Conservation (phyloP, 2,888 invertebrate species). For the Caenorhabditis sulstoni region DNA sequence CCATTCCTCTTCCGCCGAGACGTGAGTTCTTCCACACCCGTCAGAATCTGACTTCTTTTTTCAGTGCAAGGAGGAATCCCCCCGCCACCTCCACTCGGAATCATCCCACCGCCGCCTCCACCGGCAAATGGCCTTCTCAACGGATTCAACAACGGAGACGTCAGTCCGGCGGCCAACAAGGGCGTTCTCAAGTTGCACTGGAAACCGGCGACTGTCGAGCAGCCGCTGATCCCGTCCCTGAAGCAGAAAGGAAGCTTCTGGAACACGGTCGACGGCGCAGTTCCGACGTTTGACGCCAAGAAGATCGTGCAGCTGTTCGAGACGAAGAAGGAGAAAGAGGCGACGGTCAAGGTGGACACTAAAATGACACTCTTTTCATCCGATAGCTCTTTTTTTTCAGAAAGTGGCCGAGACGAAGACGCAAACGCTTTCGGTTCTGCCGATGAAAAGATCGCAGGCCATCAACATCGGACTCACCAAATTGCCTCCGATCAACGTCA, state of each 20-base stretch:
- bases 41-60: conserved; percentile 2
- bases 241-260: conserved; percentile 85
- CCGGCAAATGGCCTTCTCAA: conserved; percentile 79
- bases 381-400: conserved; percentile 33
- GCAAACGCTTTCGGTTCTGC: conserved; percentile 91
- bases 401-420: conserved; percentile 84
- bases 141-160: conserved; percentile 71
- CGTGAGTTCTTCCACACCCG: conserved; percentile 48
- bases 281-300: conserved; percentile 90
- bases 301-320: conserved; percentile 97
- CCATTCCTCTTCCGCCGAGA: conserved; percentile 70
- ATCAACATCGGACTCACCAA: conserved; percentile 99
- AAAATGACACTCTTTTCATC: not conserved
- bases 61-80: conserved; percentile 81
- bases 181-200: conserved; percentile 92
- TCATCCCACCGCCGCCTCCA: conserved; percentile 73
- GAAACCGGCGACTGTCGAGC: conserved; percentile 86
- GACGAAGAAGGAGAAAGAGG: conserved; percentile 89
- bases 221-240: conserved; percentile 73
- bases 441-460: conserved; percentile 97
- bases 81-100: conserved; percentile 79
- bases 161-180: conserved; percentile 70
- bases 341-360: conserved; percentile 67
- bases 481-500: conserved; percentile 95
- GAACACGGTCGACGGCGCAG: conserved; percentile 87